Conservation (phyloP, 1,140 invertebrate species). For the Nephila pilipes region DNA sequence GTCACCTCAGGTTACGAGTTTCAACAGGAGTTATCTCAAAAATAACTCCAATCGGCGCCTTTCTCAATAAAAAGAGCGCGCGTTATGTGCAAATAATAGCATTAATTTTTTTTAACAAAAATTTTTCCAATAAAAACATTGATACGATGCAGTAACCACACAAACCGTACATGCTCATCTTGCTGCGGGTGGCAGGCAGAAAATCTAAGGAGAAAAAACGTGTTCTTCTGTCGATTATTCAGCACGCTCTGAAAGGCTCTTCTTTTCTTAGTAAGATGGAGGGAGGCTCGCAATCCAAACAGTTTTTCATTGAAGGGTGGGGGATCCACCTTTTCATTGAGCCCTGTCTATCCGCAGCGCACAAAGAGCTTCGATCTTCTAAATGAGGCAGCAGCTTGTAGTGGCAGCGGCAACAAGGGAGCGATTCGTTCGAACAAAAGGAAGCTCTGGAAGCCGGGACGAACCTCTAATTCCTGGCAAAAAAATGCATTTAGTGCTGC, state of each 20-base stretch:
- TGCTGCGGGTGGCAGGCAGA: not conserved
- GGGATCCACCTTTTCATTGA: slow-evolving; percentile 24
- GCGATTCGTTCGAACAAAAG: not conserved
- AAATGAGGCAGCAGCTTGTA: slow-evolving; percentile 19
- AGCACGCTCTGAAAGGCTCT: not conserved
- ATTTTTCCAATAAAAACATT: not conserved
- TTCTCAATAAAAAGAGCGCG: not conserved
- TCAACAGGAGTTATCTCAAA: not conserved
- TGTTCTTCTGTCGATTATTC: not conserved
- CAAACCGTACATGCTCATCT: not conserved
- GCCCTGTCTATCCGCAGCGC: not conserved
- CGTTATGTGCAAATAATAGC: too few relatives aligned
- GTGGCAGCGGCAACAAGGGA: slow-evolving; percentile 21
- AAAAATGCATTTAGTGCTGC: not conserved
- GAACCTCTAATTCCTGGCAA: not conserved
- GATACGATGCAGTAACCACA: not conserved
- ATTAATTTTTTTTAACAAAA: too few relatives aligned
- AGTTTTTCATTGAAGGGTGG: not conserved
- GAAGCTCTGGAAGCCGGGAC: not conserved
- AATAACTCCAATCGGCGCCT: not conserved
- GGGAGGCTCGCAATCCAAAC: not conserved
- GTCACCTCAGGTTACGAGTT: not conserved
- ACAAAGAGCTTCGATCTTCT: slow-evolving; percentile 27
- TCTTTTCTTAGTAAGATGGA: not conserved
- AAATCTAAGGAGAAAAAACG: not conserved